Conservation (phyloP, 1,140 invertebrate species). For the Triops cancriformis region DNA sequence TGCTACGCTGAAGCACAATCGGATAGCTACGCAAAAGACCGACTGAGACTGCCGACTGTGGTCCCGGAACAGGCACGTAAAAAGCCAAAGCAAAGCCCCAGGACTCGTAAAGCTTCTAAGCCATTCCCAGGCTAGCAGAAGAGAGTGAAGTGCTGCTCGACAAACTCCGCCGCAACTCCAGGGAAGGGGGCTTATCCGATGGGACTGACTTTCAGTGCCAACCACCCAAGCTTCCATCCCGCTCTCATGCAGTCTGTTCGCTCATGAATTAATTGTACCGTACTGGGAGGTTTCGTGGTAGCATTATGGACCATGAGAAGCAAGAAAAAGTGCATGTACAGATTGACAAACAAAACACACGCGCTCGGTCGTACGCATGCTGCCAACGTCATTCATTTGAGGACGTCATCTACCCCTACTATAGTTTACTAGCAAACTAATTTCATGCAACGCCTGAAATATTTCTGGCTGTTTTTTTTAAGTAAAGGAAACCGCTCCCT, state of each 20-base stretch:
- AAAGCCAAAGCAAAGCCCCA: constrained; percentile 9
- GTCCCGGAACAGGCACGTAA: constrained; percentile 12
- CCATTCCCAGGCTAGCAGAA: not conserved
- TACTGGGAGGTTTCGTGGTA: not conserved
- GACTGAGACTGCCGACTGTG: not conserved
- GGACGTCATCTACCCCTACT: not conserved
- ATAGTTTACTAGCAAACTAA: too few relatives aligned
- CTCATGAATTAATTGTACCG: constrained; percentile 5
- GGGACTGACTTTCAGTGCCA: not conserved
- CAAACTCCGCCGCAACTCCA: constrained; percentile 7
- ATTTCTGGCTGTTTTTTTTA: too few relatives aligned
- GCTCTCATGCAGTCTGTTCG: not conserved
- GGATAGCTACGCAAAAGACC: not conserved
- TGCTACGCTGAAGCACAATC: not conserved
- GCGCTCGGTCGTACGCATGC: not conserved
- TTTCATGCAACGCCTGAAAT: too few relatives aligned
- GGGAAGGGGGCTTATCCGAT: not conserved
- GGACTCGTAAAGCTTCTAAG: not conserved
- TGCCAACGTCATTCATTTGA: not conserved
- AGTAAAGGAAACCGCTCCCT: too few relatives aligned
- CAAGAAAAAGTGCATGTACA: not conserved
- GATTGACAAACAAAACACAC: not conserved
- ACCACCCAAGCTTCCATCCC: not conserved
- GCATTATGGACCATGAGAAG: not conserved
- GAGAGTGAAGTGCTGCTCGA: constrained; percentile 4